Evolutionary conservation across 2,888 invertebrate genomes (phyloP).

Genomic region (Cheilosia soror): DNA sequence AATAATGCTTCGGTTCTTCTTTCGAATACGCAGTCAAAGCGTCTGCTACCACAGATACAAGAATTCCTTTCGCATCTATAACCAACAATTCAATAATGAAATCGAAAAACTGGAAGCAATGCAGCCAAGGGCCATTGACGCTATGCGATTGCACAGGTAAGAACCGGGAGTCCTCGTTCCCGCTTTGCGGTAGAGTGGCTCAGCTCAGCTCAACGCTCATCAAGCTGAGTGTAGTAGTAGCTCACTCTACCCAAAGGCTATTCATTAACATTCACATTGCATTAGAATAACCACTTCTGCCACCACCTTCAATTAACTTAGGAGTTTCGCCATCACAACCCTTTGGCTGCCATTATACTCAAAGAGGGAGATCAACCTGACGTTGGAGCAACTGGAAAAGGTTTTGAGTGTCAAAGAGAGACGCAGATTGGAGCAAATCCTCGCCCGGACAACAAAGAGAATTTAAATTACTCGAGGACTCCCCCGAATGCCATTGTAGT

Average conservation of each 20-base stretch:
- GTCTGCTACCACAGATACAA: slow-evolving; percentile 82
- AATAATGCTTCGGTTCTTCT: slow-evolving; percentile 50
- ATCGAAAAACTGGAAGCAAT: slow-evolving; percentile 82
- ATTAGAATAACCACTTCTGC: slow-evolving; percentile 73
- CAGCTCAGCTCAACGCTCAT: neutral
- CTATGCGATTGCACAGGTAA: slow-evolving; percentile 83
- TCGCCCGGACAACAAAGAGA: slow-evolving; percentile 76
- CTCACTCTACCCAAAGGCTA: slow-evolving; percentile 29
- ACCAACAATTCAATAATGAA: slow-evolving; percentile 83
- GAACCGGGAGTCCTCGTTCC: slow-evolving; percentile 3
- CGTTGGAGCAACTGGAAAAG: slow-evolving; percentile 82
- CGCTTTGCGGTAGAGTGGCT: slow-evolving; percentile 4
- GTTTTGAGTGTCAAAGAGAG: slow-evolving; percentile 82
- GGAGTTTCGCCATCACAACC: slow-evolving; percentile 83
- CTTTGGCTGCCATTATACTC: slow-evolving; percentile 83
- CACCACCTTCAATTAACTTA: slow-evolving; percentile 76
- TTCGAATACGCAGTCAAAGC: slow-evolving; percentile 77
- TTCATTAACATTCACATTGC: slow-evolving; percentile 75
- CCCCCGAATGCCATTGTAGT: slow-evolving; percentile 64
- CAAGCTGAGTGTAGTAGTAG: neutral
- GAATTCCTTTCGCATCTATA: slow-evolving; percentile 81
- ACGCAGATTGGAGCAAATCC: slow-evolving; percentile 82
- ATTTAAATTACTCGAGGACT: slow-evolving; percentile 74
- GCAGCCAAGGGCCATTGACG: slow-evolving; percentile 83
- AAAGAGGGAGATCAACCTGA: slow-evolving; percentile 82